Conservation (phyloP, 2,113 vertebrate species). For the Phalacrocorax aristotelis region DNA sequence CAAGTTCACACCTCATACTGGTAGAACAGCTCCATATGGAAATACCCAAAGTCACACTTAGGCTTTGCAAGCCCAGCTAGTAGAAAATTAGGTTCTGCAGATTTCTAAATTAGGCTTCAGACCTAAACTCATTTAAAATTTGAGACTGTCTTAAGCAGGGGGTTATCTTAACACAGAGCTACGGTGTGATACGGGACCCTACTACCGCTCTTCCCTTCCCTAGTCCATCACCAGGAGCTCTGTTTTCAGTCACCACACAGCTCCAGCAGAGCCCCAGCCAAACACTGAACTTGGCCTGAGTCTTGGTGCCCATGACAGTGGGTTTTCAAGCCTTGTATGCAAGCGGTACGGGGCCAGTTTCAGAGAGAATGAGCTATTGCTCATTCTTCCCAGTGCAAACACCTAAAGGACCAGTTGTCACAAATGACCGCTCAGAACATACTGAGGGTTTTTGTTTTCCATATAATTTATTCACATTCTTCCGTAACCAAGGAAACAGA, state of each 20-base stretch:
- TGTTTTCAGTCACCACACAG: rapidly evolving
- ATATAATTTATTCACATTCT: conserved; percentile 55
- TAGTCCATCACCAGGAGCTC: not conserved
- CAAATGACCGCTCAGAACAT: conserved; percentile 7
- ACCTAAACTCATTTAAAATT: not conserved
- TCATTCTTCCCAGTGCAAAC: not conserved
- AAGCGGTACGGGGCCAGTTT: rapidly evolving
- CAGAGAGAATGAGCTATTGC: not conserved
- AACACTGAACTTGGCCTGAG: rapidly evolving
- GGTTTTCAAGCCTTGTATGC: not conserved
- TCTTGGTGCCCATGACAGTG: not conserved
- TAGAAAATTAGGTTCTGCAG: not conserved
- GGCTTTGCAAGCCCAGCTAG: not conserved
- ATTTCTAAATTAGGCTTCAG: not conserved
- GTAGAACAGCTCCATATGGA: conserved; percentile 38
- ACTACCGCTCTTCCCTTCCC: not conserved
- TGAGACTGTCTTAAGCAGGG: not conserved
- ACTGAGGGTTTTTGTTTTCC: not conserved
- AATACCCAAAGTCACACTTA: not conserved
- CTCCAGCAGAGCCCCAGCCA: not conserved
- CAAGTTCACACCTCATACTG: conserved; percentile 9
- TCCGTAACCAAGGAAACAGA: conserved; percentile 60
- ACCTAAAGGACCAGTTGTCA: not conserved
- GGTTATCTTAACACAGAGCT: rapidly evolving
- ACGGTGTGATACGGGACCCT: not conserved